phyloP scores from a whole-genome alignment of 2,113 vertebrate species.

The Rafetus swinhoei region DNA sequence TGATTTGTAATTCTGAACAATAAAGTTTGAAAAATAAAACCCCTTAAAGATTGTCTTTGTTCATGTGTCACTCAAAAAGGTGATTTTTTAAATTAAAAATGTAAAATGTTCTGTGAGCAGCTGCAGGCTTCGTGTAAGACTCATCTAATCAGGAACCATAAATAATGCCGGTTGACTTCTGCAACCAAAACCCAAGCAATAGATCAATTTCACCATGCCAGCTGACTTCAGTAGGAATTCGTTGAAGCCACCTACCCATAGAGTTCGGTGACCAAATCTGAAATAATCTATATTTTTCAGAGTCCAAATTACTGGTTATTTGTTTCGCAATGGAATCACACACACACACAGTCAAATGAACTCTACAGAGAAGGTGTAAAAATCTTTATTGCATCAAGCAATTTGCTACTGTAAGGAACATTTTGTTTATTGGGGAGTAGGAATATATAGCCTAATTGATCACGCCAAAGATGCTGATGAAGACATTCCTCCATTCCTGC shows the following conservation, averaged over 20 bases:
- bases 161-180: not conserved
- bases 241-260: no score
- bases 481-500: not conserved
- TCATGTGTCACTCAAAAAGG: not conserved
- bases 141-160: not conserved
- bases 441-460: not conserved
- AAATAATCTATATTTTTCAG: not conserved
- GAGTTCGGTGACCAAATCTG: not conserved
- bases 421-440: not conserved
- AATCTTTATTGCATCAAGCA: not conserved
- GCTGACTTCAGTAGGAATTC: not conserved
- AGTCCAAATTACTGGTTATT: not conserved
- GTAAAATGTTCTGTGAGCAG: not conserved
- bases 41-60: not conserved
- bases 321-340: not conserved
- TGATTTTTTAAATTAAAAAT: not conserved
- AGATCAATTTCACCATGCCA: not conserved
- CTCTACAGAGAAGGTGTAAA: not conserved
- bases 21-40: not conserved
- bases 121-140: not conserved
- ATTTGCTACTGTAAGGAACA: not conserved
- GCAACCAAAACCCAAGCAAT: not conserved
- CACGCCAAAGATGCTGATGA: not conserved
- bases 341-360: not conserved
- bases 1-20: not conserved